Evolutionary conservation across 2,888 invertebrate species (phyloP), one percentile per base, ranked within the genome.

Genomic region (Leucophenga montana): DNA sequence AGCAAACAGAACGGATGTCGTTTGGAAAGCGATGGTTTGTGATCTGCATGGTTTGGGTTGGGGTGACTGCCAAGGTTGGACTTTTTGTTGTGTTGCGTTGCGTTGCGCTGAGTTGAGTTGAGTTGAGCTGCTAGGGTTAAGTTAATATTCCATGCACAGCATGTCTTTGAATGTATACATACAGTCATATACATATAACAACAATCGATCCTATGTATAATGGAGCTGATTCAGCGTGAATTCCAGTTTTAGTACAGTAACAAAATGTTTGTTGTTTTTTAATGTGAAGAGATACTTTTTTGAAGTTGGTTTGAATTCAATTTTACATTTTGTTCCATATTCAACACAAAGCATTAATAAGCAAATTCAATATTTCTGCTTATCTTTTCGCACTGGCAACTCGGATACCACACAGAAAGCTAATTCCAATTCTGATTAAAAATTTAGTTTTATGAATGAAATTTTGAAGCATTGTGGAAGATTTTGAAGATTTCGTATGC

Each of bases 1-100:
- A 78, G 78, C 78, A 73, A 67, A 71, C 69, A 74, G 20, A 48
- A 64, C 14, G 59, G 8, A 61, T 18, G 44, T 18, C 39, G 39
- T 39, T 39, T 39, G 39, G 61, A 61, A 33, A 16, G 16, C 9
- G 3, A 56, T 22, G 22, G 6, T 22, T 56, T 11, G 22, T 18
- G 20, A 1, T 56, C 16, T 18, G 18, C 1, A 39, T 18, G 18
- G 6, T 31, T 39, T n/a, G 11, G 31, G 11, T 11, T 39, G 18
- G 61, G 5, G 44, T 61, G 6, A 9, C 13, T 13, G 31, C 31
- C 27, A 31, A 27, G 59, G 59, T 27, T 27, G 27, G 27, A 27
- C 27, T 3, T 27, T 27, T 27, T 27, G 27, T 27, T 27, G n/a
- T 31, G 33, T 33, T 18, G 18, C 20, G 13, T 5, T 27, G 31